phyloP scores from a whole-genome alignment of 2,888 invertebrate species.

The Heliconius aoede region DNA sequence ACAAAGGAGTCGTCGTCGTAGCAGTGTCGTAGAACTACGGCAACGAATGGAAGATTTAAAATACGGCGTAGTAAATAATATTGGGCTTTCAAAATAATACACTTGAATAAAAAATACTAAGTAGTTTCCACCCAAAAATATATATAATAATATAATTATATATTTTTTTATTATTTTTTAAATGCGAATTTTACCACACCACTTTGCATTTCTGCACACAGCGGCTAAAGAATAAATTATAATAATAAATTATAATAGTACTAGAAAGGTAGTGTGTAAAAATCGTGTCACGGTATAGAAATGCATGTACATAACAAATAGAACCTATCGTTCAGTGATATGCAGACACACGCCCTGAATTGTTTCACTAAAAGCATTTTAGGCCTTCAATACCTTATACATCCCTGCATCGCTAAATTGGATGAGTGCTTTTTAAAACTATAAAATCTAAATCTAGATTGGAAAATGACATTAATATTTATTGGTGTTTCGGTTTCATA shows the following conservation, averaged over 20 bases:
- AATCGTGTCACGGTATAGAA: background rate
- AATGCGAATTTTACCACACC: background rate
- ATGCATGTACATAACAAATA: background rate
- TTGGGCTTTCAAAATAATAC: too few relatives aligned
- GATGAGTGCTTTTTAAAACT: constrained; percentile 13
- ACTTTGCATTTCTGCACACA: background rate
- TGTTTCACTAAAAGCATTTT: constrained; percentile 33
- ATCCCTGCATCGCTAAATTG: constrained; percentile 1
- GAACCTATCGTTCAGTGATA: constrained; percentile 22
- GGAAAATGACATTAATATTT: background rate
- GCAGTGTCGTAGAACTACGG: too few relatives aligned
- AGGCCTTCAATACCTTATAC: constrained; percentile 19
- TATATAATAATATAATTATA: too few relatives aligned
- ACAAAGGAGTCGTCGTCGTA: background rate
- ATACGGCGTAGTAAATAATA: too few relatives aligned
- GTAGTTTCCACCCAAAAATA: too few relatives aligned
- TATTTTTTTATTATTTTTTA: background rate
- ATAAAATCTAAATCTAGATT: background rate
- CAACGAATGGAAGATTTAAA: too few relatives aligned
- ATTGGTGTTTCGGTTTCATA: background rate
- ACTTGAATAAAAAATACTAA: too few relatives aligned
- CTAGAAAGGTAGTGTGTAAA: background rate
- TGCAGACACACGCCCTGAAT: constrained; percentile 28
- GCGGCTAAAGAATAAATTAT: background rate
- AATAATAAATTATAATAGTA: too few relatives aligned